Percentiles rank a stretch among this genome's conserved stretches.
phyloP scores from a whole-genome alignment of 1,140 invertebrate species.

The Scaptomyza graminum region DNA sequence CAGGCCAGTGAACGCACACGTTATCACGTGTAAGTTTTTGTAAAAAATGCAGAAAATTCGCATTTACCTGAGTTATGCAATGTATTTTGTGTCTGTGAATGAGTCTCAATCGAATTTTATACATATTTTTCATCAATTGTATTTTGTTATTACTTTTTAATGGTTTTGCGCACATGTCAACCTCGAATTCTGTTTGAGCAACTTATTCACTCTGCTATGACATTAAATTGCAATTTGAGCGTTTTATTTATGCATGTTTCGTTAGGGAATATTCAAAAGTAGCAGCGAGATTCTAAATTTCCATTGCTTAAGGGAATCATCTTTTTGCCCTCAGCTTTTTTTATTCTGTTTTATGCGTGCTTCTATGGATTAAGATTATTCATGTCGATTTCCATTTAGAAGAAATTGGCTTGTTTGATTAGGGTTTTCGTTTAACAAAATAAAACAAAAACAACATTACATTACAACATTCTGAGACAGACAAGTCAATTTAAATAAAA shows the following conservation, averaged over 20 bases:
- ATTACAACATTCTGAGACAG: no score
- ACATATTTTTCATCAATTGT: slow-evolving; percentile 49
- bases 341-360: no score
- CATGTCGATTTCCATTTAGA: no score
- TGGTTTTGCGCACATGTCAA: background rate
- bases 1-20: slow-evolving; percentile 39
- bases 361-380: no score
- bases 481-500: no score
- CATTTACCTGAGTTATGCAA: slow-evolving; percentile 32
- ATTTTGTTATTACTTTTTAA: slow-evolving; percentile 41
- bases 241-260: slow-evolving; percentile 51
- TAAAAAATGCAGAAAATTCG: slow-evolving; percentile 54
- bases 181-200: background rate
- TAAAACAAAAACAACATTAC: no score
- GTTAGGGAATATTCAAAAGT: slow-evolving; percentile 47
- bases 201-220: background rate
- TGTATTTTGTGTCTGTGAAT: slow-evolving; percentile 8
- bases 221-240: slow-evolving; percentile 57
- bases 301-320: slow-evolving; percentile 51
- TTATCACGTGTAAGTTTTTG: slow-evolving; percentile 55
- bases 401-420: no score
- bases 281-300: slow-evolving; percentile 49
- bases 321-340: no score
- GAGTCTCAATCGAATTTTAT: slow-evolving; percentile 56
- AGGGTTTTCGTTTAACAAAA: no score